phyloP scores from a whole-genome alignment of 2,888 invertebrate species.

The Epistrophe grossulariae region DNA sequence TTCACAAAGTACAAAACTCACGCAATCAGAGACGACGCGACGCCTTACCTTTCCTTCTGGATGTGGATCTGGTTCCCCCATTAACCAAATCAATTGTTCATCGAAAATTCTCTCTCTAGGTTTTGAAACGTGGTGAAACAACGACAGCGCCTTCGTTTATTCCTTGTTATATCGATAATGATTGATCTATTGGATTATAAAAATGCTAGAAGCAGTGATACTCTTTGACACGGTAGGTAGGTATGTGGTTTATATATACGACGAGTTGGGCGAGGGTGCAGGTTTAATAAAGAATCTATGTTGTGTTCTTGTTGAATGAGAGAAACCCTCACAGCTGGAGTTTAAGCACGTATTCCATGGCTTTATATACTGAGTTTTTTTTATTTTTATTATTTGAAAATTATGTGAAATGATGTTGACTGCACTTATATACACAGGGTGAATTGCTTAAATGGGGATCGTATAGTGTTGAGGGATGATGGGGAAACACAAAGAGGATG shows the following conservation, averaged over 20 bases:
- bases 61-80: slow-evolving; percentile 10
- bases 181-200: slow-evolving; percentile 69
- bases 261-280: not conserved
- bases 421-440: not conserved
- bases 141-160: slow-evolving; percentile 48
- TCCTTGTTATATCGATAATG: slow-evolving; percentile 74
- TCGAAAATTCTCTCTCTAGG: not conserved
- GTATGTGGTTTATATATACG: no score
- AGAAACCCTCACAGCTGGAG: slow-evolving; percentile 22
- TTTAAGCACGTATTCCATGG: slow-evolving; percentile 55
- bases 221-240: slow-evolving; percentile 20
- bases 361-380: slow-evolving; percentile 13
- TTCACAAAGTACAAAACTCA: slow-evolving; percentile 28
- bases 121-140: slow-evolving; percentile 21
- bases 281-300: slow-evolving; percentile 26
- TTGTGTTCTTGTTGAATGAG: slow-evolving; percentile 47
- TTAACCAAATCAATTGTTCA: slow-evolving; percentile 60
- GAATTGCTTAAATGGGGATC: slow-evolving; percentile 9
- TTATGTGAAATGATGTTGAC: slow-evolving; percentile 8
- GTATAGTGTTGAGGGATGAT: not conserved
- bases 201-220: slow-evolving; percentile 44
- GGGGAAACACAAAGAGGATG: not conserved
- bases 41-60: not conserved
- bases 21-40: not conserved
- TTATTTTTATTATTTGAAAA: not conserved